phyloP scores from a whole-genome alignment of 2,888 invertebrate genomes.

The Notodonta dromedarius region DNA sequence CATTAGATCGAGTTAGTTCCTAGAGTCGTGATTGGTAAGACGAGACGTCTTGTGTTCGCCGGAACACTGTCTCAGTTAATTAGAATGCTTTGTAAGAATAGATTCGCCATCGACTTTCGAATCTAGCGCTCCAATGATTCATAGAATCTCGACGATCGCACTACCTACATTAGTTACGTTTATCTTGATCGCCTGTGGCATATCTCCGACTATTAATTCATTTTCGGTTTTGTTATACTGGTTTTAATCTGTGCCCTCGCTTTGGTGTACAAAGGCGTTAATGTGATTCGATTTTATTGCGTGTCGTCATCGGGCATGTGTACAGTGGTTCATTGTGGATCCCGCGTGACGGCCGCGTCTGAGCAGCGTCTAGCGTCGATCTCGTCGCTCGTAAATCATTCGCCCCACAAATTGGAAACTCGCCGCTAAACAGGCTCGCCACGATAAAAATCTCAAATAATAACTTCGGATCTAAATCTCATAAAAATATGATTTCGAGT shows the following conservation, averaged over 20 bases:
- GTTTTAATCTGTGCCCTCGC: not conserved
- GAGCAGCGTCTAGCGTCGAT: conserved; percentile 65
- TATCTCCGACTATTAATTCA: conserved; percentile 3
- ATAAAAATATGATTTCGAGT: conserved; percentile 81
- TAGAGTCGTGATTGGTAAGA: conserved; percentile 63
- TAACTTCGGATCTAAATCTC: conserved; percentile 79
- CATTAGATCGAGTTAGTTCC: conserved; percentile 68
- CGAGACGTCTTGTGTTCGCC: conserved; percentile 55
- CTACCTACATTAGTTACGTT: conserved; percentile 24
- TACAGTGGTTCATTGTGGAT: conserved; percentile 50
- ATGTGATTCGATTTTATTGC: conserved; percentile 44
- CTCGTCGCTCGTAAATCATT: conserved; percentile 68
- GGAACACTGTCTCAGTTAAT: conserved; percentile 66
- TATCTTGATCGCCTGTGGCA: conserved; percentile 25
- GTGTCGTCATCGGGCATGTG: conserved; percentile 29
- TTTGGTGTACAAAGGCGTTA: conserved; percentile 30
- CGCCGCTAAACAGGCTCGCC: conserved; percentile 64
- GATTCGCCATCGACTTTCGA: conserved; percentile 53
- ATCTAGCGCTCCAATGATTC: conserved; percentile 36
- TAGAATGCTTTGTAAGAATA: conserved; percentile 59
- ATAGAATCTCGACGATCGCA: conserved; percentile 25
- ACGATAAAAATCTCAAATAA: conserved; percentile 73
- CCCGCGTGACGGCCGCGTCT: conserved; percentile 54
- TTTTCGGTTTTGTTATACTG: not conserved
- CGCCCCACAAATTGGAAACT: conserved; percentile 74